phyloP scores from a whole-genome alignment of 2,113 vertebrate species.

The Numida meleagris region DNA sequence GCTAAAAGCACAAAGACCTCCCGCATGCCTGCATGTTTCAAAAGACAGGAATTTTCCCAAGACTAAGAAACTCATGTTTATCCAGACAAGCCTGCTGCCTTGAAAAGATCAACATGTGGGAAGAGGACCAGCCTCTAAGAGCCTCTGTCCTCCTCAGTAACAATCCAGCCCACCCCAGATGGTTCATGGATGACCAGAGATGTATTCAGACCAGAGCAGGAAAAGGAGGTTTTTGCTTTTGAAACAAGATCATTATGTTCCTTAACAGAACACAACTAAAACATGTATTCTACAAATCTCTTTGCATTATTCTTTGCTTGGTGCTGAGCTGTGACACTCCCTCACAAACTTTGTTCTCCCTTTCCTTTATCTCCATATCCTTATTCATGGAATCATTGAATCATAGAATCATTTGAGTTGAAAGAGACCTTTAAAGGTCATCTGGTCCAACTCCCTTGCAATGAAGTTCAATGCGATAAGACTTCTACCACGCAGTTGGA shows the following conservation, averaged over 20 bases:
- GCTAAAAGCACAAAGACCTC: background rate
- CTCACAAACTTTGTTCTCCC: background rate
- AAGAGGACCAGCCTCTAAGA: background rate
- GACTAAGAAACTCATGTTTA: background rate
- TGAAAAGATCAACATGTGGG: background rate
- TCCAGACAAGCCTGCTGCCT: background rate
- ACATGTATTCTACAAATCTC: background rate
- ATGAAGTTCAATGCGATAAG: background rate
- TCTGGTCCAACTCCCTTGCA: background rate
- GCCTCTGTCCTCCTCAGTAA: background rate
- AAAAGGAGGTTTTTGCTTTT: background rate
- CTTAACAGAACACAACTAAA: background rate
- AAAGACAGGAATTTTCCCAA: background rate
- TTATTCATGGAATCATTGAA: background rate
- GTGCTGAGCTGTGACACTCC: background rate
- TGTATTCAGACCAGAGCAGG: background rate
- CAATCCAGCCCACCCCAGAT: background rate
- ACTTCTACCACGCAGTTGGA: background rate
- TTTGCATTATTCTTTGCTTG: background rate
- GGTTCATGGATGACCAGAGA: background rate
- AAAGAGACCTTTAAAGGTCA: background rate
- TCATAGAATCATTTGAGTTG: background rate
- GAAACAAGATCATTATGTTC: background rate
- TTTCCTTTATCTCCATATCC: background rate
- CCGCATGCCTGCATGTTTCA: fast-evolving